Percentiles rank a stretch among this genome's conserved stretches.
Conservation (phyloP, 2,888 invertebrate species). For the Caenorhabditis sinica region DNA sequence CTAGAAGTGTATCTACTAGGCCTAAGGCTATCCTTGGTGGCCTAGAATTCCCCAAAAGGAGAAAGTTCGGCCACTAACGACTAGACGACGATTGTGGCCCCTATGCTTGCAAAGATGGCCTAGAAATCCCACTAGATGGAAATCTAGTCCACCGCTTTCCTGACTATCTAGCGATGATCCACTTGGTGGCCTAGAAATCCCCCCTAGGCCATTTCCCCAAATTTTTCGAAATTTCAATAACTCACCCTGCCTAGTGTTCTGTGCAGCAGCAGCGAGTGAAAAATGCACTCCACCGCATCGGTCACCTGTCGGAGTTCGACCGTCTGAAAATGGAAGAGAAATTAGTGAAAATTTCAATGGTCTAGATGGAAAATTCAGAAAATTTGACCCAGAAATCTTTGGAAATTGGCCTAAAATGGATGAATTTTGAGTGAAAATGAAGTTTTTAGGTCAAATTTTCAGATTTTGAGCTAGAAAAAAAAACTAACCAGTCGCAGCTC, state of each 20-base stretch:
- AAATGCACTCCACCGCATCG: slow-evolving; percentile 84
- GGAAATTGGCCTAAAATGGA: no score
- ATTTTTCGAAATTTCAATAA: not conserved
- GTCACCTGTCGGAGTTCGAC: slow-evolving; percentile 85
- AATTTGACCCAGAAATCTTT: no score
- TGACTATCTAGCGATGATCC: no score
- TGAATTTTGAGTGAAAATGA: no score
- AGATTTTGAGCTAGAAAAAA: slow-evolving; percentile 13
- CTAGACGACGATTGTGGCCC: no score
- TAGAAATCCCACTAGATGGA: not conserved
- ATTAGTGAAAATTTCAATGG: not conserved
- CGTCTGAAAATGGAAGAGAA: slow-evolving; percentile 79
- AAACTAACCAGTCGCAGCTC: slow-evolving; percentile 81
- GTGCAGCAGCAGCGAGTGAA: slow-evolving; percentile 85
- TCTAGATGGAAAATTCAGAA: no score
- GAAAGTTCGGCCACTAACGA: no score
- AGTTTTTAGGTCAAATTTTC: no score
- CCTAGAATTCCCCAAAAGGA: not conserved
- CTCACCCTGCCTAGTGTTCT: slow-evolving; percentile 85
- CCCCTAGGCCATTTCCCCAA: no score
- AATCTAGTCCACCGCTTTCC: no score
- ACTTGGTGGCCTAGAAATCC: no score
- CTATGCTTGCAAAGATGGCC: not conserved
- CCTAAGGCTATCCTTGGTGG: not conserved
- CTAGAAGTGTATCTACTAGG: no score